Conservation (phyloP, 2,797 vertebrate species). For the Erethizon dorsatum region DNA sequence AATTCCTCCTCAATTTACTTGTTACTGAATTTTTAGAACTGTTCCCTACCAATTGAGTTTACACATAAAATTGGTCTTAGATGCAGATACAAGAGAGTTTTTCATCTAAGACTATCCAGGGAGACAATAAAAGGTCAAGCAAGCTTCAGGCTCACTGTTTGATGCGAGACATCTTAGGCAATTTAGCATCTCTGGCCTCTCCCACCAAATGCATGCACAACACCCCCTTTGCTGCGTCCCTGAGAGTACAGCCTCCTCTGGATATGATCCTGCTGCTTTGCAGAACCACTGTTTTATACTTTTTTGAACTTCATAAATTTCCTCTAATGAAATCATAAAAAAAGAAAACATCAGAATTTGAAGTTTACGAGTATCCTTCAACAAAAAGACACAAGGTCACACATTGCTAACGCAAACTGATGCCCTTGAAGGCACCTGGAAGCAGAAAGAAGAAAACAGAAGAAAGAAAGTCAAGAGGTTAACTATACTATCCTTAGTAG, state of each 20-base stretch:
- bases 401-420: background rate
- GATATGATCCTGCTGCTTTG: background rate
- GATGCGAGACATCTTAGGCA: background rate
- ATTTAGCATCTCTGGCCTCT: background rate
- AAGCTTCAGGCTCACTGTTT: background rate
- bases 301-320: background rate
- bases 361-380: background rate
- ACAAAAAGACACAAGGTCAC: background rate
- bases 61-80: background rate
- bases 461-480: background rate
- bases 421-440: background rate
- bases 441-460: background rate
- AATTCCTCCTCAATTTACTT: background rate
- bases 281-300: slow-evolving; percentile 2
- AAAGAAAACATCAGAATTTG: background rate
- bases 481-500: background rate
- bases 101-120: background rate
- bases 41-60: background rate
- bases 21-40: slow-evolving; percentile 4
- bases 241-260: background rate
- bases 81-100: background rate
- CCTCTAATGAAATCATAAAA: slow-evolving; percentile 21
- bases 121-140: background rate
- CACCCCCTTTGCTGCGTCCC: background rate
- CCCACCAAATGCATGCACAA: background rate